Percentiles rank a stretch among this genome's conserved stretches.
Evolutionary conservation across 2,797 vertebrate genomes (phyloP).

Genomic region (Sebastes hopkinsi): DNA sequence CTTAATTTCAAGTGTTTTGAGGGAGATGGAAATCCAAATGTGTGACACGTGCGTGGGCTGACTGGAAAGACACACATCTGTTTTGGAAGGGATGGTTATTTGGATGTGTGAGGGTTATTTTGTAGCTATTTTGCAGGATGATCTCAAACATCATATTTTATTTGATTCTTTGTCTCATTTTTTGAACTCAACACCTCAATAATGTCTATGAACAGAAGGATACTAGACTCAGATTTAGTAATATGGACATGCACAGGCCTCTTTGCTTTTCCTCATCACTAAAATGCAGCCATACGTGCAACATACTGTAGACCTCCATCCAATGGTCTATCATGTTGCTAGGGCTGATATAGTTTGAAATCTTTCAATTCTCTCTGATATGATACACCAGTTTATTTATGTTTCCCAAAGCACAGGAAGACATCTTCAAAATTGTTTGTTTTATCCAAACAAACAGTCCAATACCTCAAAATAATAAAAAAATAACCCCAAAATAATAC

Average conservation of each 20-base stretch:
- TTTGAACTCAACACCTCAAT: constrained; percentile 28
- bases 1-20: constrained; percentile 25
- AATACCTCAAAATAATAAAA: neutral
- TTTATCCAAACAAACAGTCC: neutral
- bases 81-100: constrained; percentile 14
- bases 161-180: neutral
- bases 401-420: neutral
- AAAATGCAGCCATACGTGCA: neutral
- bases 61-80: constrained; percentile 24
- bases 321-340: neutral
- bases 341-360: neutral
- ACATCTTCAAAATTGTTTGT: neutral
- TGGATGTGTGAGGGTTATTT: constrained; percentile 16
- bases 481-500: neutral
- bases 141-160: neutral
- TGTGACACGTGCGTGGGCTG: constrained; percentile 6
- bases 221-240: neutral
- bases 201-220: constrained; percentile 5
- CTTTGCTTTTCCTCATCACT: neutral
- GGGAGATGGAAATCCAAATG: constrained; percentile 30
- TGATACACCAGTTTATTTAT: neutral
- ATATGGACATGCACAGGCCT: neutral
- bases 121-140: neutral
- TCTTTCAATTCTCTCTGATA: neutral
- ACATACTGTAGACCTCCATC: neutral